phyloP scores from a whole-genome alignment of 1,140 invertebrate species.

The Drosophila arawakana region DNA sequence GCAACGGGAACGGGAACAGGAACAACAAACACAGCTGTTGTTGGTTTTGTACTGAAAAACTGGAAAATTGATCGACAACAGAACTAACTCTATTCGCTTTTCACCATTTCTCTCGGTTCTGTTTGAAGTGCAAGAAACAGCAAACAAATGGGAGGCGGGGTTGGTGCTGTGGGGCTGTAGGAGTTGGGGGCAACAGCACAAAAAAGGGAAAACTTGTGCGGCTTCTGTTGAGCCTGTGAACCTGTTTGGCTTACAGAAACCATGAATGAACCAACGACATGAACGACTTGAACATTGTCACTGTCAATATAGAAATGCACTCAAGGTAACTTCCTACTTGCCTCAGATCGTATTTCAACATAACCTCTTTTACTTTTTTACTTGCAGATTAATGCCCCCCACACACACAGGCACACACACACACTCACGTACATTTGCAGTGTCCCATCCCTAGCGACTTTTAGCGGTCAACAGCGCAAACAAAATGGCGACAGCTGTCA shows the following conservation, averaged over 20 bases:
- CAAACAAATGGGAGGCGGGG: neutral
- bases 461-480: conserved; percentile 66
- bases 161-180: conserved; percentile 12
- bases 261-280: conserved; percentile 76
- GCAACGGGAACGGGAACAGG: conserved; percentile 25
- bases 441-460: conserved; percentile 31
- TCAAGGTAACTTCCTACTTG: conserved; percentile 82
- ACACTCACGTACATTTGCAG: neutral
- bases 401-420: neutral
- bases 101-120: conserved; percentile 9
- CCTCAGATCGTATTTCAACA: conserved; percentile 68
- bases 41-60: conserved; percentile 15
- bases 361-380: conserved; percentile 67
- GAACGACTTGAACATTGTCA: conserved; percentile 62
- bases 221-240: conserved; percentile 82
- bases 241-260: conserved; percentile 72
- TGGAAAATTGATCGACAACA: conserved; percentile 44
- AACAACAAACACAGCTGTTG: conserved; percentile 65
- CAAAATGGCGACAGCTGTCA: conserved; percentile 61
- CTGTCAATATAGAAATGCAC: conserved; percentile 80
- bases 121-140: conserved; percentile 14
- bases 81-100: too few species aligned
- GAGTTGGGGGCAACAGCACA: neutral
- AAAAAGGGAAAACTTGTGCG: conserved; percentile 67
- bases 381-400: conserved; percentile 64